These are phyloP conservation scores for Cyclophora albipunctata DNA, from an alignment of 2,888 invertebrate genomes.

Conservation along the genomic window DNA sequence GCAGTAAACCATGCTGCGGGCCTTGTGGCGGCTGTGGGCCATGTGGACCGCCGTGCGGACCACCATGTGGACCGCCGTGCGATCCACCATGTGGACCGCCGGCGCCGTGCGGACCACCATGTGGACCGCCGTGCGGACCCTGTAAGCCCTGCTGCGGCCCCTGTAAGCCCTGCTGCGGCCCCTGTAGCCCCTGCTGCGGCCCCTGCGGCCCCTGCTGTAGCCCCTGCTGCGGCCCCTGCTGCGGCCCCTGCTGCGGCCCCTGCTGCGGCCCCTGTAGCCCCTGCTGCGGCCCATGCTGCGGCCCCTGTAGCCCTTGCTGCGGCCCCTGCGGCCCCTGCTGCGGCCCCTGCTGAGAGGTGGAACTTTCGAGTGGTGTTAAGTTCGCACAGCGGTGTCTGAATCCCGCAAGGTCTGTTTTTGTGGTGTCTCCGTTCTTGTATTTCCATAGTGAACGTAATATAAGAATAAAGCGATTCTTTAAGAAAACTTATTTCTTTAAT, in stretches of 20 bases:
- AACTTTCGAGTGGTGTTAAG: no score
- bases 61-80: not conserved
- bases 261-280: conserved; percentile 16
- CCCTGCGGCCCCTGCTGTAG: conserved; percentile 11
- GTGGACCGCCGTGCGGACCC: not conserved
- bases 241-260: conserved; percentile 14
- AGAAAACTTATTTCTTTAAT: conserved; percentile 2
- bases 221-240: conserved; percentile 8
- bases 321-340: conserved; percentile 12
- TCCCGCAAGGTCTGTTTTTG: conserved; percentile 1
- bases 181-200: conserved; percentile 11
- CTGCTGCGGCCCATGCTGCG: conserved; percentile 9
- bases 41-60: conserved; percentile 5
- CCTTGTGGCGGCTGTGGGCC: conserved; percentile 14
- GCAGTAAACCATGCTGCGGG: conserved; percentile 9
- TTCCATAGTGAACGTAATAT: conserved; percentile 16
- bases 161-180: no score
- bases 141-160: no score
- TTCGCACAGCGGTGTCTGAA: no score
- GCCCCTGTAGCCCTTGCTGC: conserved; percentile 10
- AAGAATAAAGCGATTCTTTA: conserved; percentile 24
- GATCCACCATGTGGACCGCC: conserved; percentile 11
- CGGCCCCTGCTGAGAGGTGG: not conserved
- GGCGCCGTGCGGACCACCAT: conserved; percentile 4
- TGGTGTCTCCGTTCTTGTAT: conserved; percentile 10